A percentile compares a stretch with the other conserved stretches of the same genome.
These are phyloP conservation scores for Lepidocyrtoides sp. DNA, from an alignment of 2,888 invertebrate species.

Conservation along the genomic window DNA sequence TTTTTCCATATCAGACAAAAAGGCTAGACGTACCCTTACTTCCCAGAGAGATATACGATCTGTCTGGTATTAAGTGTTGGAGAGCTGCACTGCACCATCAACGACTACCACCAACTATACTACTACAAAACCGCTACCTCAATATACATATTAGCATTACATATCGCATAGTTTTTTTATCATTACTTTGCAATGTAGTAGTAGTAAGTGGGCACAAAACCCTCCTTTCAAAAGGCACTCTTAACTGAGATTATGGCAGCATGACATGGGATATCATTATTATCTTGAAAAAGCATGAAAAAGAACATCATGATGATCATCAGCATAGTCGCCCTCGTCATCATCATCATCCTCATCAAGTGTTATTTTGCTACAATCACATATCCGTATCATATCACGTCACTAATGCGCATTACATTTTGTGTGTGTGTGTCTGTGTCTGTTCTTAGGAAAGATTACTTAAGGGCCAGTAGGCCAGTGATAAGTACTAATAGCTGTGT, in stretches of 20 bases:
- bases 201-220: neutral
- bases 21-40: neutral
- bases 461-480: slow-evolving; percentile 68
- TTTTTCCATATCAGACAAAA: slow-evolving; percentile 5
- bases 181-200: neutral
- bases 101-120: neutral
- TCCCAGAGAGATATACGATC: neutral
- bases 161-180: slow-evolving; percentile 21
- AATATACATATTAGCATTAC: slow-evolving; percentile 7
- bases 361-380: slow-evolving; percentile 61
- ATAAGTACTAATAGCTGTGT: slow-evolving; percentile 64
- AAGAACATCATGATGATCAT: slow-evolving; percentile 4
- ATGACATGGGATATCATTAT: slow-evolving; percentile 9
- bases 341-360: slow-evolving; percentile 53
- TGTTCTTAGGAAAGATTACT: slow-evolving; percentile 39
- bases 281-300: slow-evolving; percentile 15
- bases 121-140: no score
- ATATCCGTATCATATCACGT: slow-evolving; percentile 55
- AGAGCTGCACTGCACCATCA: slow-evolving; percentile 36
- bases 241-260: slow-evolving; percentile 4
- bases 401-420: slow-evolving; percentile 51
- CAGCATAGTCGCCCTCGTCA: neutral
- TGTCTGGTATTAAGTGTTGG: slow-evolving; percentile 32
- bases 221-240: neutral
- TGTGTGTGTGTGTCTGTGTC: neutral